A percentile compares a stretch with the other conserved stretches of the same genome.
Evolutionary conservation across 2,888 invertebrate species (phyloP).

Genomic region (Linnaemya tessellans): DNA sequence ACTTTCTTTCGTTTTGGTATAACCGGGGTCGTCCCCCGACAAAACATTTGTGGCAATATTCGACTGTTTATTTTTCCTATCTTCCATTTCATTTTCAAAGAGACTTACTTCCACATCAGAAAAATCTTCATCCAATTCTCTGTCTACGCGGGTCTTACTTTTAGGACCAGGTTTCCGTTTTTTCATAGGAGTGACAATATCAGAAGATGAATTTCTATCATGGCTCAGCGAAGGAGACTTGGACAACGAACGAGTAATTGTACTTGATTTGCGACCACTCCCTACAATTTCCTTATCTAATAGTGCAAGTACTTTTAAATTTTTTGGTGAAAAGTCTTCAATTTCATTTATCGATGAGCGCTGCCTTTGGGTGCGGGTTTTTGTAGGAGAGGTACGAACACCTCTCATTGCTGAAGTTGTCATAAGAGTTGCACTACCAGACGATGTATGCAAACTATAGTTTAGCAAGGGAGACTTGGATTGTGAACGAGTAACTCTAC

Average conservation of each 20-base stretch:
- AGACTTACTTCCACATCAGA: constrained; percentile 69
- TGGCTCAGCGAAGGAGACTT: too few relatives aligned
- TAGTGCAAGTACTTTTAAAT: background rate
- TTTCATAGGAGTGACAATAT: background rate
- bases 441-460: background rate
- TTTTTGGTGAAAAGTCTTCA: constrained; percentile 1
- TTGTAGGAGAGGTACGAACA: too few relatives aligned
- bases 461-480: constrained; percentile 72
- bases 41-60: constrained; percentile 47
- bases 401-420: too few relatives aligned
- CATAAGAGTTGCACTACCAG: too few relatives aligned
- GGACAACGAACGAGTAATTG: too few relatives aligned
- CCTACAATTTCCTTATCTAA: background rate
- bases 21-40: constrained; percentile 7
- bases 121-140: constrained; percentile 14
- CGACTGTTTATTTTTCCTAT: background rate
- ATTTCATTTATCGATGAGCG: too few relatives aligned
- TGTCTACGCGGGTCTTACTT: constrained; percentile 25
- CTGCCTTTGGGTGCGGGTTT: too few relatives aligned
- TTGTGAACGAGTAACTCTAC: constrained; percentile 71
- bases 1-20: background rate
- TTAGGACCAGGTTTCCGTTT: constrained; percentile 51
- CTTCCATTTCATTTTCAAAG: constrained; percentile 36
- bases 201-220: too few relatives aligned
- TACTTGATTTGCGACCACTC: too few relatives aligned